Evolutionary conservation across 2,797 vertebrate genomes (phyloP).

Genomic region (Helicolenus hilgendorfi): DNA sequence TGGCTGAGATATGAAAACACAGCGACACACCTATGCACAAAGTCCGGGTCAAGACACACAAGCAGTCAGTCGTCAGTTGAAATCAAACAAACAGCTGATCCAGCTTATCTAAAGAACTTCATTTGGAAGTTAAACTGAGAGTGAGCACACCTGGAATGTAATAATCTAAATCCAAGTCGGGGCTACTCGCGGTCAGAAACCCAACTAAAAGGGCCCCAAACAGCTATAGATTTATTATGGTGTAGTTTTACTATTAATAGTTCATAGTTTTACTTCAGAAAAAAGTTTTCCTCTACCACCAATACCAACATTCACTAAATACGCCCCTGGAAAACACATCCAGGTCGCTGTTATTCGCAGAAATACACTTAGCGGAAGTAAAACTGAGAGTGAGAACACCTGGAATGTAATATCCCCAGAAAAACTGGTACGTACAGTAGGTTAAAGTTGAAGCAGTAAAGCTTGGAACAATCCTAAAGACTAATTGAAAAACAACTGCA

Average conservation of each 20-base stretch:
- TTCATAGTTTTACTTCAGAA: too few species aligned
- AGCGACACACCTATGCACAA: rapidly evolving
- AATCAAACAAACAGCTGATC: background rate
- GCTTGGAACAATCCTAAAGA: background rate
- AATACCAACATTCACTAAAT: too few species aligned
- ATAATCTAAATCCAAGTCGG: too few species aligned
- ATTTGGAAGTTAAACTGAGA: background rate
- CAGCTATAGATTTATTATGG: too few species aligned
- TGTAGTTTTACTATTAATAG: too few species aligned
- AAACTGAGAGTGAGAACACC: background rate
- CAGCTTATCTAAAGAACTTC: background rate
- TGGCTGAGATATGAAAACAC: background rate
- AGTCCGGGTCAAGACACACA: background rate
- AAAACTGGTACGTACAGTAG: background rate
- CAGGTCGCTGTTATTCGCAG: too few species aligned
- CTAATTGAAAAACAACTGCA: background rate
- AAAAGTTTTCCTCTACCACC: too few species aligned
- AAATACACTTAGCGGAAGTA: too few species aligned
- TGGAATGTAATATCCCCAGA: background rate
- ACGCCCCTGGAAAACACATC: too few species aligned
- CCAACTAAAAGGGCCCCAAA: too few species aligned
- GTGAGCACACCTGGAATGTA: background rate
- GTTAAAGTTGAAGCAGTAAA: background rate
- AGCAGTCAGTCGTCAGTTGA: background rate
- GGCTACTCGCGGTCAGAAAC: rapidly evolving